These are phyloP conservation scores for Dryas iulia DNA, from an alignment of 1,140 invertebrate genomes.

Conservation along the genomic window DNA sequence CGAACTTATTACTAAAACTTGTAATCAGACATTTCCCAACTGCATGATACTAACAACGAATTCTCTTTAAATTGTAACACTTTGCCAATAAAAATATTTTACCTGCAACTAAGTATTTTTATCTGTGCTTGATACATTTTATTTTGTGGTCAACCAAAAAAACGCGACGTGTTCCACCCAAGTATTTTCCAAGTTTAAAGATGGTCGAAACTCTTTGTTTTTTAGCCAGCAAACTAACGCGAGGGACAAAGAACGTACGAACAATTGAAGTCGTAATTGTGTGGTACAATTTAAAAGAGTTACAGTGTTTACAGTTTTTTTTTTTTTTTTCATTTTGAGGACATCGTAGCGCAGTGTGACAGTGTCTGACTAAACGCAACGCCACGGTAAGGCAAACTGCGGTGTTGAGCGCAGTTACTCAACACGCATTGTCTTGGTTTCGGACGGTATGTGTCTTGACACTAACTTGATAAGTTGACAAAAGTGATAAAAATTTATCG, in stretches of 20 bases:
- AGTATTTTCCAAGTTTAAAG: constrained; percentile 25
- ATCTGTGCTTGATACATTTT: background rate
- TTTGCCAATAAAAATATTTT: background rate
- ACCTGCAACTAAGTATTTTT: background rate
- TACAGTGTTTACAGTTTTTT: background rate
- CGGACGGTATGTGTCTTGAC: too few relatives aligned
- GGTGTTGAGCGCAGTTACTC: too few relatives aligned
- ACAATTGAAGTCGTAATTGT: constrained; percentile 31
- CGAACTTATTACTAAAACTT: too few relatives aligned
- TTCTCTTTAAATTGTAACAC: background rate
- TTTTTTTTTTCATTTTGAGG: too few relatives aligned
- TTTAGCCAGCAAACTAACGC: constrained; percentile 28
- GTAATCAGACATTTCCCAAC: too few relatives aligned
- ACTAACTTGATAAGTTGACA: too few relatives aligned
- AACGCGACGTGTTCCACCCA: background rate
- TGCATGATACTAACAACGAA: too few relatives aligned
- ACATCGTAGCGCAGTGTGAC: too few relatives aligned
- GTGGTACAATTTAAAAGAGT: background rate
- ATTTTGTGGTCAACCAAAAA: background rate
- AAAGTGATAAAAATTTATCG: too few relatives aligned
- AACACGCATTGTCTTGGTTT: too few relatives aligned
- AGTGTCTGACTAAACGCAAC: too few relatives aligned
- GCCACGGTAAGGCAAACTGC: too few relatives aligned
- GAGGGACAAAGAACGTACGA: constrained; percentile 33
- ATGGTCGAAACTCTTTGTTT: constrained; percentile 23